phyloP scores from a whole-genome alignment of 2,888 invertebrate species.

The Eustalomyia histrio region DNA sequence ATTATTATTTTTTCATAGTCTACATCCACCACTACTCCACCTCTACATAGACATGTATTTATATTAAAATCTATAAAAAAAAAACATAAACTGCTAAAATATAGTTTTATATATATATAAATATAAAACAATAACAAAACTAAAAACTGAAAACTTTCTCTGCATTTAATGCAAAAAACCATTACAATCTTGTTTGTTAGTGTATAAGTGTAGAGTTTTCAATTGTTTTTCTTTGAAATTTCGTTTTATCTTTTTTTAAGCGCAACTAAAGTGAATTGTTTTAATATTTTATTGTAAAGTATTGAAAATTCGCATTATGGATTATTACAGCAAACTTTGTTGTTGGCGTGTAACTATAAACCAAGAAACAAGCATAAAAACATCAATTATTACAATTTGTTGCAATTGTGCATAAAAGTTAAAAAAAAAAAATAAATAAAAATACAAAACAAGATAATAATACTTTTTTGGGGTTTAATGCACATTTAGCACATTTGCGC shows the following conservation, averaged over 20 bases:
- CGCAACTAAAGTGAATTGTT: constrained; percentile 4
- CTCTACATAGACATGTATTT: neutral
- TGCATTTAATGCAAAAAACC: constrained; percentile 13
- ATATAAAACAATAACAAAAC: neutral
- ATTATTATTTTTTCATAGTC: constrained; percentile 24
- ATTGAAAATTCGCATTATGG: constrained; percentile 7
- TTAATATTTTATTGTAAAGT: neutral
- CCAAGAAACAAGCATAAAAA: constrained; percentile 5
- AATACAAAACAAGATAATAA: constrained; percentile 18
- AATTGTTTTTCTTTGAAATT: neutral
- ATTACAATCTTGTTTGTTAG: constrained; percentile 31
- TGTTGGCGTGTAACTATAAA: neutral
- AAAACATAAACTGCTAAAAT: neutral
- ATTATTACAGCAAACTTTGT: constrained; percentile 21
- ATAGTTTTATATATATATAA: neutral
- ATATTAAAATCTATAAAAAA: neutral
- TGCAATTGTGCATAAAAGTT: constrained; percentile 34
- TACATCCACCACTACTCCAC: neutral
- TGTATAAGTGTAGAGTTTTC: neutral
- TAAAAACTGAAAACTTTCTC: constrained; percentile 49
- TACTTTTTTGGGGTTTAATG: constrained; percentile 37
- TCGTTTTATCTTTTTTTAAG: constrained; percentile 2
- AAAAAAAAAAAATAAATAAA: too few relatives aligned
- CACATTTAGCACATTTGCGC: constrained; percentile 45
- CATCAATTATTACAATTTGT: constrained; percentile 34